Evolutionary conservation across 2,797 vertebrate genomes (phyloP).

Genomic region (Acanthornis magna): DNA sequence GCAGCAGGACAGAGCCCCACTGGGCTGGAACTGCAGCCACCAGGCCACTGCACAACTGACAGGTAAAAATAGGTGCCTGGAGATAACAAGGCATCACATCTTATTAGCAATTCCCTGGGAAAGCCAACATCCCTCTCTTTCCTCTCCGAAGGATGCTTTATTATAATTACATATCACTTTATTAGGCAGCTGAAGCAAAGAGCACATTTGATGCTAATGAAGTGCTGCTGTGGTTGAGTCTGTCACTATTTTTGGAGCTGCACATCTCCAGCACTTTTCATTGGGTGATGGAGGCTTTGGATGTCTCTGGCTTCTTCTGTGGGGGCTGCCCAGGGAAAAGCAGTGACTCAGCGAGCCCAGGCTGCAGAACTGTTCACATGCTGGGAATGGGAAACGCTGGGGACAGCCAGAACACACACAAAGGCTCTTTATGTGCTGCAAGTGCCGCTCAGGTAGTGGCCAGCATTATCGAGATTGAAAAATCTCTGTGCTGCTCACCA

Average conservation of each 20-base stretch:
- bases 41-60: background rate
- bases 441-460: background rate
- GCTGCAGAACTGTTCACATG: constrained; percentile 29
- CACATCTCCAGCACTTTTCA: constrained; percentile 55
- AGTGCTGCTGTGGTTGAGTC: constrained; percentile 53
- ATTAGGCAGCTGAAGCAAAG: constrained; percentile 54
- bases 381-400: constrained; percentile 27
- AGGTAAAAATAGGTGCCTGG: background rate
- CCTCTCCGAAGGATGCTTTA: constrained; percentile 47
- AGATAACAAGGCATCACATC: background rate
- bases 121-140: constrained; percentile 30
- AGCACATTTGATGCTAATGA: constrained; percentile 59
- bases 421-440: constrained; percentile 34
- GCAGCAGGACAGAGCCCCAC: background rate
- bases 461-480: background rate
- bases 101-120: constrained; percentile 14
- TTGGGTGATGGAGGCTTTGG: constrained; percentile 34
- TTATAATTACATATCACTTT: constrained; percentile 58
- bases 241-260: constrained; percentile 59
- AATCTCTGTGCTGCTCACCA: background rate
- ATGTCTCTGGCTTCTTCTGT: constrained; percentile 57
- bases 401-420: constrained; percentile 21
- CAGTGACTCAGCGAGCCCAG: constrained; percentile 60
- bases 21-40: background rate
- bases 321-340: constrained; percentile 54